phyloP scores from a whole-genome alignment of 2,797 vertebrate genomes.

The Lateolabrax maculatus region DNA sequence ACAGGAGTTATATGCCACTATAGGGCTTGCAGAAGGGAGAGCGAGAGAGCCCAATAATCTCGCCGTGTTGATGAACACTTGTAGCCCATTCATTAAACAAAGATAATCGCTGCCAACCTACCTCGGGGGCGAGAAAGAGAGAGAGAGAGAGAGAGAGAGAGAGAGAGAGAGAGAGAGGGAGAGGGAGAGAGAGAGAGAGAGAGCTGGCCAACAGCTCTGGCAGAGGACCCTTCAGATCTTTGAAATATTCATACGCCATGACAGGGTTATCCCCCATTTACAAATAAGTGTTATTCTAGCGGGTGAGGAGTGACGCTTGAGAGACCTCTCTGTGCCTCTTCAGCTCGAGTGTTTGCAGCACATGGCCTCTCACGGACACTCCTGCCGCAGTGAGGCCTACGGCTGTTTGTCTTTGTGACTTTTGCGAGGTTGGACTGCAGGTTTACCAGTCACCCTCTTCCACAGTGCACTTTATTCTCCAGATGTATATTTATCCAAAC shows the following conservation, averaged over 20 bases:
- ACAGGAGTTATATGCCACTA: constrained; percentile 61
- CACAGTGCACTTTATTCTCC: background rate
- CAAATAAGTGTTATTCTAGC: constrained; percentile 75
- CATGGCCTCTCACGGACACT: constrained; percentile 16
- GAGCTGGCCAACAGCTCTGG: constrained; percentile 72
- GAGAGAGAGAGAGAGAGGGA: constrained; percentile 38
- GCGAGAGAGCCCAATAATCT: constrained; percentile 77
- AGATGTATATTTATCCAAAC: background rate
- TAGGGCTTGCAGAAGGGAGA: constrained; percentile 65
- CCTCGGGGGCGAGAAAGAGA: constrained; percentile 86
- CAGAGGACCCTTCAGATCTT: constrained; percentile 82
- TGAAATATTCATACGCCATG: constrained; percentile 82
- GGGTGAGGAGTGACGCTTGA: constrained; percentile 60
- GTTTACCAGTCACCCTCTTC: background rate
- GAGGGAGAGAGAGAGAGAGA: constrained; percentile 42
- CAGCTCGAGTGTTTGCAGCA: constrained; percentile 64
- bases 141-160: constrained; percentile 43
- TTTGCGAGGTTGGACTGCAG: constrained; percentile 5
- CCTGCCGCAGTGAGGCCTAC: constrained; percentile 20
- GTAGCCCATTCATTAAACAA: constrained; percentile 86
- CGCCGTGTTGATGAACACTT: constrained; percentile 81
- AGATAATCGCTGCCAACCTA: constrained; percentile 89
- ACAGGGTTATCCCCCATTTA: constrained; percentile 81
- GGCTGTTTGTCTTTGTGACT: constrained; percentile 33
- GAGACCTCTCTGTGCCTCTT: constrained; percentile 62